Evolutionary conservation across 2,113 vertebrate species (phyloP).

Genomic region (Blennius ocellaris): DNA sequence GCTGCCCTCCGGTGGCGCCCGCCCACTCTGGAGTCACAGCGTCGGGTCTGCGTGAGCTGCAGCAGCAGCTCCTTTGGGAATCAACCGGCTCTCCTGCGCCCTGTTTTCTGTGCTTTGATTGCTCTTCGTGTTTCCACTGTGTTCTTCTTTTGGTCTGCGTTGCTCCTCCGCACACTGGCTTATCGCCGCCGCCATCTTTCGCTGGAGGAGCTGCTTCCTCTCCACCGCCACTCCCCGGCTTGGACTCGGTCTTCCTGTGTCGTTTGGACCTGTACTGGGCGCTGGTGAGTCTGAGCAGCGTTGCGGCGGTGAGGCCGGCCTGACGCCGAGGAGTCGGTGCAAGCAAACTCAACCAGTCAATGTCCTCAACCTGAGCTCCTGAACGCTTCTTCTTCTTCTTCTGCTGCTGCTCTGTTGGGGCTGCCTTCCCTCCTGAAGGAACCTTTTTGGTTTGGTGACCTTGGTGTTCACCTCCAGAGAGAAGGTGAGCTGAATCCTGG

Average conservation of each 20-base stretch:
- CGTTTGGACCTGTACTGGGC: constrained; percentile 80
- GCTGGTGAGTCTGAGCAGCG: constrained; percentile 93
- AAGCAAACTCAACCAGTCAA: constrained; percentile 77
- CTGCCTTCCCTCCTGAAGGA: constrained; percentile 49
- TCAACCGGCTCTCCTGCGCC: constrained; percentile 48
- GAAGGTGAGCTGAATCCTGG: constrained; percentile 45
- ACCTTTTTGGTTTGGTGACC: constrained; percentile 68
- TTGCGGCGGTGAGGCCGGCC: constrained; percentile 94
- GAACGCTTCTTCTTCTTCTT: constrained; percentile 62
- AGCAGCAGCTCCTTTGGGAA: constrained; percentile 78
- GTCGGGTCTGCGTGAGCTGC: constrained; percentile 87
- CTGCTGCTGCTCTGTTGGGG: constrained; percentile 56
- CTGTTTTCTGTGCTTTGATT: constrained; percentile 71
- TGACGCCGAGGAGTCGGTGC: constrained; percentile 92
- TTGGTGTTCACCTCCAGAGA: constrained; percentile 43
- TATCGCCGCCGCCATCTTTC: constrained; percentile 81
- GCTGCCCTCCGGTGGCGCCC: constrained; percentile 57
- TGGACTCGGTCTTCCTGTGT: constrained; percentile 78
- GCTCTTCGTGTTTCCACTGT: constrained; percentile 66
- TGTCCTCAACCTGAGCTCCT: constrained; percentile 52
- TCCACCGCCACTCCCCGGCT: constrained; percentile 66
- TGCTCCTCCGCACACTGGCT: constrained; percentile 65
- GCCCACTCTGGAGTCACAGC: constrained; percentile 69
- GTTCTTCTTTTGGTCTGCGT: constrained; percentile 60
- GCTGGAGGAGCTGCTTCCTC: constrained; percentile 40